Conservation (phyloP, 1,140 invertebrate species). For the Cotesia chilonis region DNA sequence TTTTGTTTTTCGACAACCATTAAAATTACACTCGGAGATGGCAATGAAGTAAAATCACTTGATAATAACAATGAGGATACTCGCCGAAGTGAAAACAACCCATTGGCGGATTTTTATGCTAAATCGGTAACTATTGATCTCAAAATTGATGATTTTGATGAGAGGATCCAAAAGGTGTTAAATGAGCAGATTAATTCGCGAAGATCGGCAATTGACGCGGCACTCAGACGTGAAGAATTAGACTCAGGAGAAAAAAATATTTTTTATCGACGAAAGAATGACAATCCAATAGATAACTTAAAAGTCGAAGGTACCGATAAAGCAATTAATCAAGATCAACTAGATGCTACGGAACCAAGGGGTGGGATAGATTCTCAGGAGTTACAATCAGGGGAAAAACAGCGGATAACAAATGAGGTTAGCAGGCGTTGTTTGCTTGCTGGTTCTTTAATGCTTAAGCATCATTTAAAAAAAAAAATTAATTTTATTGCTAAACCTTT, state of each 20-base stretch:
- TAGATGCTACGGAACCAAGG: not conserved
- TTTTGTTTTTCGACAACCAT: no score
- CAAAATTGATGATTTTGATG: no score
- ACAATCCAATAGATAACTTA: not conserved
- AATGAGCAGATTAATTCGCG: no score
- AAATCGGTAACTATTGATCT: not conserved
- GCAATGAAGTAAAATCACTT: not conserved
- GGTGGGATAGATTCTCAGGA: not conserved
- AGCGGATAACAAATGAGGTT: conserved; percentile 12
- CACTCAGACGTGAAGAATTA: no score
- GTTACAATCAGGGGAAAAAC: not conserved
- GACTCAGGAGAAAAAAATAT: no score
- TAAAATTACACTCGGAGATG: no score
- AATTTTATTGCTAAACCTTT: not conserved
- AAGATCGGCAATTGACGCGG: no score
- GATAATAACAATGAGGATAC: not conserved
- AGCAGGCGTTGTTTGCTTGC: conserved; percentile 26
- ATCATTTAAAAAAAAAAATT: not conserved
- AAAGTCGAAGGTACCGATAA: not conserved
- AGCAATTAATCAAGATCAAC: not conserved
- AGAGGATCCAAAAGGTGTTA: no score
- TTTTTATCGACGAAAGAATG: not conserved
- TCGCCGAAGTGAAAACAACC: not conserved
- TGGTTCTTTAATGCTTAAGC: not conserved
- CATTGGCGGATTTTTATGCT: not conserved